A percentile compares a stretch with the other conserved stretches of the same genome.
phyloP scores from a whole-genome alignment of 1,140 invertebrate species.

The Aphaenogaster rudis region DNA sequence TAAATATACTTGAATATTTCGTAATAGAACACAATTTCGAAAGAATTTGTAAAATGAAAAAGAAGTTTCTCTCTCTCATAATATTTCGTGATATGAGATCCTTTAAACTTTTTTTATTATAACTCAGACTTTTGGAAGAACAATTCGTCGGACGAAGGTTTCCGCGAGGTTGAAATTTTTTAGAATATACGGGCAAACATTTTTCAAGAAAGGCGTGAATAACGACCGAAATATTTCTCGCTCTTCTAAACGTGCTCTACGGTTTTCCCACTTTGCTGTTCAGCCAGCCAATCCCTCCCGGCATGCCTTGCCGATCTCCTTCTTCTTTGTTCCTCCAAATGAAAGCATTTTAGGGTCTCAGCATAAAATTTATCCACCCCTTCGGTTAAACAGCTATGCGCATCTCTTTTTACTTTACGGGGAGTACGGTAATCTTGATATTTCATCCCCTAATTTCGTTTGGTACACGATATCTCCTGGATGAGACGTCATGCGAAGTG shows the following conservation, averaged over 20 bases:
- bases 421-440: conserved; percentile 48
- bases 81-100: conserved; percentile 12
- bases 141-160: conserved; percentile 76
- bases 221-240: conserved; percentile 81
- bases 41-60: conserved; percentile 10
- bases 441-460: conserved; percentile 70
- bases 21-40: not conserved
- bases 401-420: conserved; percentile 79
- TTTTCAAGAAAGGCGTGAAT: conserved; percentile 81
- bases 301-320: conserved; percentile 57
- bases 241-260: conserved; percentile 75
- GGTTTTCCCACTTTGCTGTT: conserved; percentile 71
- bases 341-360: conserved; percentile 84
- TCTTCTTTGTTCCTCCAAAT: conserved; percentile 78
- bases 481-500: conserved; percentile 28
- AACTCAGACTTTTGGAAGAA: conserved; percentile 72
- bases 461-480: conserved; percentile 70
- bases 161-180: conserved; percentile 73
- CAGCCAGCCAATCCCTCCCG: conserved; percentile 65
- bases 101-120: conserved; percentile 20
- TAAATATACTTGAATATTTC: not conserved
- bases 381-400: conserved; percentile 84
- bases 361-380: conserved; percentile 84
- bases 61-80: conserved; percentile 10
- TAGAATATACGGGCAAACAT: conserved; percentile 77